A percentile compares a stretch with the other conserved stretches of the same genome.
phyloP scores from a whole-genome alignment of 2,113 vertebrate genomes.

The Onychorhynchus coronatus region DNA sequence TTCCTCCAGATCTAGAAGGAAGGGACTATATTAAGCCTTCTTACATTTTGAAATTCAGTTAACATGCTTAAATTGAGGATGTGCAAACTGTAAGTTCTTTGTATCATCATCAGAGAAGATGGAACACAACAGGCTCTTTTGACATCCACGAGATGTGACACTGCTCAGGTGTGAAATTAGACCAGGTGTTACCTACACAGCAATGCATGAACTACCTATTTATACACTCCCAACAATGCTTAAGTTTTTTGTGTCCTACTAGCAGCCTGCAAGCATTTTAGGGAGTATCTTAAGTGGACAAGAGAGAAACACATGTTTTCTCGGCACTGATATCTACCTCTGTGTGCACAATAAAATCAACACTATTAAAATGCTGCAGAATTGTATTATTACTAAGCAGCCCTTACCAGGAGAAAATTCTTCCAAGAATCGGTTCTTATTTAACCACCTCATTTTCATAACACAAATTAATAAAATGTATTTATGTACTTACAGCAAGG shows the following conservation, averaged over 20 bases:
- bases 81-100: neutral
- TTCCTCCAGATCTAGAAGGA: neutral
- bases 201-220: neutral
- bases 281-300: neutral
- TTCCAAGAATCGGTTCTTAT: neutral
- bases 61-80: neutral
- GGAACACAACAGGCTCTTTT: neutral
- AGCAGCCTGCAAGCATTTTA: neutral
- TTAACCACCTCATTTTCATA: neutral
- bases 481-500: neutral
- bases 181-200: neutral
- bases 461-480: neutral
- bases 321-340: neutral
- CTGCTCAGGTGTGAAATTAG: neutral
- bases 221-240: neutral
- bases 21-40: fast-evolving
- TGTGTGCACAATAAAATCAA: neutral
- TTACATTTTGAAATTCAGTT: neutral
- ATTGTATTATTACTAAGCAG: neutral
- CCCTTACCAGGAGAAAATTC: neutral
- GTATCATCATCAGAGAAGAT: neutral
- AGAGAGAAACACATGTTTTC: neutral
- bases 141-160: fast-evolving
- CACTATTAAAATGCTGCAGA: neutral
- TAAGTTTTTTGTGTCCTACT: neutral